Percentiles rank a stretch among this genome's conserved stretches.
Evolutionary conservation across 1,140 invertebrate genomes (phyloP).

Genomic region (Drosophila asahinai): DNA sequence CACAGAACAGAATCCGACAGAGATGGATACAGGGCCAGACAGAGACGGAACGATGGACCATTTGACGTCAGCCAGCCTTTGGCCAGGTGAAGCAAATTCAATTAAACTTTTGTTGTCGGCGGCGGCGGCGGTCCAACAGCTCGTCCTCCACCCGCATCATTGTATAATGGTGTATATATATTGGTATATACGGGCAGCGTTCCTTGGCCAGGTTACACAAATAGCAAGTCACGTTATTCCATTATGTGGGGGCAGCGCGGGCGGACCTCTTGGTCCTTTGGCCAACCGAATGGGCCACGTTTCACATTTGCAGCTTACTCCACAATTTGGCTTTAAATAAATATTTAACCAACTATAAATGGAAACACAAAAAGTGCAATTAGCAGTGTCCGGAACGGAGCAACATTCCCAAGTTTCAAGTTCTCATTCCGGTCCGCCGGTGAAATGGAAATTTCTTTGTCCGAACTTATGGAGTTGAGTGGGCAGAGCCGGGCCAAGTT

Average conservation of each 20-base stretch:
- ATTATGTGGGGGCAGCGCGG: conserved; percentile 13
- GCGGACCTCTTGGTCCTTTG: conserved; percentile 5
- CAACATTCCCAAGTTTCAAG: conserved; percentile 44
- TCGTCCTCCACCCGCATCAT: conserved; percentile 13
- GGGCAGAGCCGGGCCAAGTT: conserved; percentile 40
- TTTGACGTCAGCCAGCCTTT: conserved; percentile 50
- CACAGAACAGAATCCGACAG: conserved; percentile 3
- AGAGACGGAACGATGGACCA: conserved; percentile 3
- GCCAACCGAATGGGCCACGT: conserved; percentile 27
- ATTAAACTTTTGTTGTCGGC: conserved; percentile 68
- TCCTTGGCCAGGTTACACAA: conserved; percentile 51
- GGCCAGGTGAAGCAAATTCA: conserved; percentile 66
- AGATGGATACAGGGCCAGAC: not conserved
- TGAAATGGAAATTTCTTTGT: conserved; percentile 55
- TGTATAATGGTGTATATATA: conserved; percentile 33
- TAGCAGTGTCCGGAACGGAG: conserved; percentile 36
- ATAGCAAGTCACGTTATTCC: conserved; percentile 64
- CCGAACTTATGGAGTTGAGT: conserved; percentile 42
- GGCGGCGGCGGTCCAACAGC: not conserved
- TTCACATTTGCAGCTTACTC: conserved; percentile 47
- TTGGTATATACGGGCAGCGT: conserved; percentile 5
- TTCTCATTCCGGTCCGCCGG: conserved; percentile 22
- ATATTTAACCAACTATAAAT: conserved; percentile 75
- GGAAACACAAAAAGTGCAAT: conserved; percentile 71
- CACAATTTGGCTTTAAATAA: conserved; percentile 61